Base-by-base conservation (phyloP, 1,140 invertebrate genomes). In the Halictus rubicundus region DNA sequence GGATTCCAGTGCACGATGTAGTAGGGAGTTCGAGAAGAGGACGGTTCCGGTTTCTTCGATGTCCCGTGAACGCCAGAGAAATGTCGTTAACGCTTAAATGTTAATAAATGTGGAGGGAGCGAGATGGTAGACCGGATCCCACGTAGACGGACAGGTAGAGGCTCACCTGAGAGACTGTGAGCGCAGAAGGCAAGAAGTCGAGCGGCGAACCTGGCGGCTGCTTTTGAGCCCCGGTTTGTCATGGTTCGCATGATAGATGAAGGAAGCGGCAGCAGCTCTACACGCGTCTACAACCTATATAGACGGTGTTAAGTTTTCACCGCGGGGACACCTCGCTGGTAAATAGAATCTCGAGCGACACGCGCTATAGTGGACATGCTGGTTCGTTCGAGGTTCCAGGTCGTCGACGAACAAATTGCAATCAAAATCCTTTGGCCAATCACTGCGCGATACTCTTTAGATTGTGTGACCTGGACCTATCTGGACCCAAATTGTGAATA, bases 231-330 rank as follows among this genome's bases (percentile, higher is more conserved):
- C 90, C 85, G 87, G 91, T 93, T 92, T 92, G 92, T 92, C 92
- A 92, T 92, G 92, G 90, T 89, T 90, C 90, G 90, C 83, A 90
- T 92, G 92, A 93, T 92, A 93, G 90, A 93, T 93, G 92, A 80
- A 92, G 87, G 88, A 90, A 90, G 85, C 83, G 69, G 78, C 72
- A 69, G 54, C 74, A 60, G 60, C 60, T 72, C 76, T 61, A 78
- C 76, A 57, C 76, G 37, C 49, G n/a, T 77, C 68, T 57, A 21
- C 71, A 27, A 63, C 71, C 74, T 82, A 21, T 69, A 68, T 68
- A 46, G 76, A 73, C 68, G 82, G 65, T 60, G 81, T 71, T 80
- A 75, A 84, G 70, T 84, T 84, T 84, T 80, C 70, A 82, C 39
- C 59, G 66, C 39, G 73, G 65, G 81, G 86, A 88, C 89, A 89